Percentiles rank a stretch among this genome's conserved stretches.
These are phyloP conservation scores for Nasonovia ribisnigri DNA, from an alignment of 2,888 invertebrate species.

Conservation along the genomic window DNA sequence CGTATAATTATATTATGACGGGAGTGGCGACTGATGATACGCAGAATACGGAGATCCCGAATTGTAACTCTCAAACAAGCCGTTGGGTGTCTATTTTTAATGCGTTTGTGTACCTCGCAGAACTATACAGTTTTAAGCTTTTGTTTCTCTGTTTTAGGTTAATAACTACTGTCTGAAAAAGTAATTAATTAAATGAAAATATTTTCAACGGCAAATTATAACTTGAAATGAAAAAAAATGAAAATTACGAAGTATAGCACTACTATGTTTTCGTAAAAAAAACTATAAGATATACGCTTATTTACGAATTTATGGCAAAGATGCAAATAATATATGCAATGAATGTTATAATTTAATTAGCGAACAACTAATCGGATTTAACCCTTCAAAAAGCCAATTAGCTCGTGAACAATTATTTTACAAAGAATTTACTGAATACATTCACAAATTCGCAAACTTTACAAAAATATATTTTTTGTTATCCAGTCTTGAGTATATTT, in stretches of 20 bases:
- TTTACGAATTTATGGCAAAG: no score
- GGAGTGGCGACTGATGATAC: neutral
- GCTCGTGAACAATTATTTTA: no score
- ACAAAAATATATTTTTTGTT: no score
- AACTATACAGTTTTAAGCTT: neutral
- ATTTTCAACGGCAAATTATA: neutral
- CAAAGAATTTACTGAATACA: no score
- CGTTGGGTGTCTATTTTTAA: neutral
- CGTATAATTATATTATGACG: neutral
- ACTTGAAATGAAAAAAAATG: neutral
- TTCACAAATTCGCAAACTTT: no score
- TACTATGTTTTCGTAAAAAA: no score
- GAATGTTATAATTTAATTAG: no score
- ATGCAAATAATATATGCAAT: no score
- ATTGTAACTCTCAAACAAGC: neutral
- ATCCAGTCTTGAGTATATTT: no score
- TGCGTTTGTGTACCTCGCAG: neutral
- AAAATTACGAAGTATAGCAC: neutral
- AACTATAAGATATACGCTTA: no score
- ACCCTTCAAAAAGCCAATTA: no score
- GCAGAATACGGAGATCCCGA: neutral
- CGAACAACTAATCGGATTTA: no score
- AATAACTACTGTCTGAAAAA: neutral
- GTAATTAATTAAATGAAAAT: neutral
- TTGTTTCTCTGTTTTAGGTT: neutral